These are phyloP conservation scores for Hydrozoanthus tunicans DNA, from an alignment of 64 coral and sea anemone species.

Conservation along the genomic window DNA sequence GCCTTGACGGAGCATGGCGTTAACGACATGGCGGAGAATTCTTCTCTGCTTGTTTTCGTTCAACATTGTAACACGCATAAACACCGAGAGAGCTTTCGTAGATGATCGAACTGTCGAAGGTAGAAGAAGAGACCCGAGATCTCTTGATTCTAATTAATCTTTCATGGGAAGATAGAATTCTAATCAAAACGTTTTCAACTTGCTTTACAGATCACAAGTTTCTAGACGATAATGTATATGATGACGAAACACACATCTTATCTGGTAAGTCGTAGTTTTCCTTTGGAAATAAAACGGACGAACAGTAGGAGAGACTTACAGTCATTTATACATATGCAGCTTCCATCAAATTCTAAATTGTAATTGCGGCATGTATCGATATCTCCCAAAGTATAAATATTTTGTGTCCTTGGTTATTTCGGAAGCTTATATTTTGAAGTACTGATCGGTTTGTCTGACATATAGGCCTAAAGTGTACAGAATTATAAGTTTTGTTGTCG, in stretches of 20 bases:
- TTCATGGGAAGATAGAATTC: background rate
- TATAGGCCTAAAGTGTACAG: background rate
- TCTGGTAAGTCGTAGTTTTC: slow-evolving; percentile 22
- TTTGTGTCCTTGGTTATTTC: background rate
- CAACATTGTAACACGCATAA: slow-evolving; percentile 19
- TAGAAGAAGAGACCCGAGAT: background rate
- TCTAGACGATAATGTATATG: slow-evolving; percentile 35
- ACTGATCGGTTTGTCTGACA: background rate
- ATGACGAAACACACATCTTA: slow-evolving; percentile 45
- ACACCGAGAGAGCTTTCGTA: background rate
- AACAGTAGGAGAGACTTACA: slow-evolving; percentile 28
- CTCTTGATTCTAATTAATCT: slow-evolving; percentile 44
- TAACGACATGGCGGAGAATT: background rate
- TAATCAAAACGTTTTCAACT: background rate
- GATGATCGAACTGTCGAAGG: slow-evolving; percentile 5
- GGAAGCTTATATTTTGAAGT: background rate
- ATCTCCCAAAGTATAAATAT: background rate
- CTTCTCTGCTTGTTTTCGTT: slow-evolving; percentile 44
- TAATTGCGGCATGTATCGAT: slow-evolving; percentile 3
- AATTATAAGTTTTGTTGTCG: background rate
- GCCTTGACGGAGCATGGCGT: slow-evolving; percentile 10
- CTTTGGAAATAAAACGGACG: slow-evolving; percentile 12
- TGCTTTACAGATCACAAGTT: slow-evolving; percentile 44
- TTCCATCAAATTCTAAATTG: slow-evolving; percentile 12
- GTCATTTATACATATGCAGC: slow-evolving; percentile 6